A percentile compares a stretch with the other conserved stretches of the same genome.
Evolutionary conservation across 1,140 invertebrate genomes (phyloP).

Genomic region (Metaphire vulgaris): DNA sequence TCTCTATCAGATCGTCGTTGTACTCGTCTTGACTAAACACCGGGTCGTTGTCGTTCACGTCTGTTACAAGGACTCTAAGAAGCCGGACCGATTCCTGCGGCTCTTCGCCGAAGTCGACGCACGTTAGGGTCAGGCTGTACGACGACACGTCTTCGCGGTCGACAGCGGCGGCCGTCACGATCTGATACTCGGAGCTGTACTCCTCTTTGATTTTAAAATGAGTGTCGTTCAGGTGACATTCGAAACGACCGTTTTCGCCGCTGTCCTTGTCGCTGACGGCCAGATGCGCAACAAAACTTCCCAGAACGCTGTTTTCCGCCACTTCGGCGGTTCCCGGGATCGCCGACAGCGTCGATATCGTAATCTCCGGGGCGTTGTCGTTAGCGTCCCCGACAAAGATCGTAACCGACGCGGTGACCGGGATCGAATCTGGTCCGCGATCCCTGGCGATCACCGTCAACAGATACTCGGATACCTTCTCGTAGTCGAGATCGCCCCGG

Average conservation of each 20-base stretch:
- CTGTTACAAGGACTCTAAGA: constrained; percentile 15
- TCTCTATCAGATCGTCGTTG: constrained; percentile 61
- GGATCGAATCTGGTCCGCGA: constrained; percentile 51
- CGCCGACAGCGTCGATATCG: constrained; percentile 60
- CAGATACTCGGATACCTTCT: not conserved
- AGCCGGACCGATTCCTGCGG: constrained; percentile 13
- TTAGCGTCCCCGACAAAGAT: constrained; percentile 67
- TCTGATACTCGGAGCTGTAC: constrained; percentile 24
- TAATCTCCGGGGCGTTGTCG: constrained; percentile 60
- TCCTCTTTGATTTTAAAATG: constrained; percentile 15
- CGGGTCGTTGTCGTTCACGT: constrained; percentile 27
- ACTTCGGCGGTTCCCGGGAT: constrained; percentile 6
- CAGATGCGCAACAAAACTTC: constrained; percentile 28
- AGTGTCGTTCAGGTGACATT: constrained; percentile 21
- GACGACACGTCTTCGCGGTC: constrained; percentile 14
- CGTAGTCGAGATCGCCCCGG: constrained; percentile 2
- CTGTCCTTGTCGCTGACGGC: constrained; percentile 20
- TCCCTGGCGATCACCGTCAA: constrained; percentile 6
- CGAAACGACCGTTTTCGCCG: constrained; percentile 15
- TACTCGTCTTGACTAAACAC: constrained; percentile 13
- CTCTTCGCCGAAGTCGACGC: constrained; percentile 17
- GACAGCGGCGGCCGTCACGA: constrained; percentile 15
- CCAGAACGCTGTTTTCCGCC: constrained; percentile 20
- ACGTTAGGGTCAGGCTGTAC: constrained; percentile 15
- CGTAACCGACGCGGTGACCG: constrained; percentile 90